A percentile compares a stretch with the other conserved stretches of the same genome.
phyloP scores from a whole-genome alignment of 2,797 vertebrate species.

The Okamejei kenojei region DNA sequence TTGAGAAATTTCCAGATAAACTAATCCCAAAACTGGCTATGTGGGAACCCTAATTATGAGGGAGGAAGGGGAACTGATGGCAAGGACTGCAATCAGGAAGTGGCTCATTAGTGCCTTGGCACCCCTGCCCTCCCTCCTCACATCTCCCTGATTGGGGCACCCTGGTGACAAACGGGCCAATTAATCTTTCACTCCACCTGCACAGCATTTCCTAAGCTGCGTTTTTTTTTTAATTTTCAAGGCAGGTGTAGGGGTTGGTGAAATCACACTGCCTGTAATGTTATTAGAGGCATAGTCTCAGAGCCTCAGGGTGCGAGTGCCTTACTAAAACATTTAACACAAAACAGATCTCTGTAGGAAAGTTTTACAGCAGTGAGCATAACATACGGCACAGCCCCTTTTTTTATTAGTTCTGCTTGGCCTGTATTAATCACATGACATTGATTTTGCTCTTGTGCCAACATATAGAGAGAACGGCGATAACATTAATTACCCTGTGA shows the following conservation, averaged over 20 bases:
- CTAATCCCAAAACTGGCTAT: not conserved
- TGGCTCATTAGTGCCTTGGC: not conserved
- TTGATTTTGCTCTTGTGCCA: slow-evolving; percentile 4
- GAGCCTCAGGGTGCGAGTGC: slow-evolving; percentile 5
- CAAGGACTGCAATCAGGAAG: not conserved
- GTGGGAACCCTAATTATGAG: not conserved
- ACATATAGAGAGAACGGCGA: not conserved
- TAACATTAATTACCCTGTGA: not conserved
- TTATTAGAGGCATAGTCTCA: slow-evolving; percentile 22
- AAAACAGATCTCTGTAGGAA: slow-evolving; percentile 20
- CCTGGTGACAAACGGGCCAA: not conserved
- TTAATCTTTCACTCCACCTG: slow-evolving; percentile 26
- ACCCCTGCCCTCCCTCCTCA: not conserved
- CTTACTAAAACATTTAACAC: slow-evolving; percentile 1
- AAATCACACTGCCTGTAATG: not conserved
- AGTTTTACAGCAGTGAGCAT: not conserved
- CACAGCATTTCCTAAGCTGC: slow-evolving; percentile 1
- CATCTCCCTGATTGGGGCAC: not conserved
- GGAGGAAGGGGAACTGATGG: not conserved
- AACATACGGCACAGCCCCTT: slow-evolving; percentile 22
- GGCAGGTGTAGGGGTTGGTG: slow-evolving; percentile 8
- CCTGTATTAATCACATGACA: not conserved
- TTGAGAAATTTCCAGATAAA: not conserved
- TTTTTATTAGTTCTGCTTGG: slow-evolving; percentile 27
- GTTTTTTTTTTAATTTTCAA: not conserved